Percentiles rank a stretch among this genome's conserved stretches.
Evolutionary conservation across 2,888 invertebrate species (phyloP).

Genomic region (Cremastobaeus sp.): DNA sequence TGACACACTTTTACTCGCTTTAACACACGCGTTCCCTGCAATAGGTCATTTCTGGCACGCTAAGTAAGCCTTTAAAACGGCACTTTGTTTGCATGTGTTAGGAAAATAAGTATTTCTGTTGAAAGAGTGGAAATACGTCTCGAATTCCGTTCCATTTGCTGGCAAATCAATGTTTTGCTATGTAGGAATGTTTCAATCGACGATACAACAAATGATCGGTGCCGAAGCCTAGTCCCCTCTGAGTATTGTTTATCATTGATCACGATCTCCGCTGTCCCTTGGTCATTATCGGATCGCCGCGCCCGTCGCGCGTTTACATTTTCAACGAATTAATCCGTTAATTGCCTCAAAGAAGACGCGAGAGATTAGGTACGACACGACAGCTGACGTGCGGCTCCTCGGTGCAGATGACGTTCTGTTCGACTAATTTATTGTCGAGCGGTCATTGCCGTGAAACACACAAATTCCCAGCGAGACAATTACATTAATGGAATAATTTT

Average conservation of each 20-base stretch:
- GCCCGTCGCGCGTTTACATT: conserved; percentile 57
- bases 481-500: conserved; percentile 74
- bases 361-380: conserved; percentile 55
- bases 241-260: conserved; percentile 40
- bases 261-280: conserved; percentile 45
- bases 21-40: no score
- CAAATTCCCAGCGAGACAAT: conserved; percentile 66
- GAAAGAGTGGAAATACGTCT: no score
- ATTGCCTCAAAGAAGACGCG: conserved; percentile 59
- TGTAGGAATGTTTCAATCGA: conserved; percentile 4
- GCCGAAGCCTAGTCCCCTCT: conserved; percentile 12
- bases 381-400: conserved; percentile 56
- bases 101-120: no score
- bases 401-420: conserved; percentile 53
- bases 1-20: no score
- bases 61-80: no score
- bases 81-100: no score
- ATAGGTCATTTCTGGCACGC: no score
- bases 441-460: conserved; percentile 44
- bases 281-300: conserved; percentile 51
- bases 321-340: conserved; percentile 62
- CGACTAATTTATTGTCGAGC: conserved; percentile 54
- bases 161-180: conserved; percentile 20
- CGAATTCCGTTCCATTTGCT: no score
- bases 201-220: conserved; percentile 23